Base-by-base conservation (phyloP, 2,797 vertebrate species). In the Dipus sagitta region DNA sequence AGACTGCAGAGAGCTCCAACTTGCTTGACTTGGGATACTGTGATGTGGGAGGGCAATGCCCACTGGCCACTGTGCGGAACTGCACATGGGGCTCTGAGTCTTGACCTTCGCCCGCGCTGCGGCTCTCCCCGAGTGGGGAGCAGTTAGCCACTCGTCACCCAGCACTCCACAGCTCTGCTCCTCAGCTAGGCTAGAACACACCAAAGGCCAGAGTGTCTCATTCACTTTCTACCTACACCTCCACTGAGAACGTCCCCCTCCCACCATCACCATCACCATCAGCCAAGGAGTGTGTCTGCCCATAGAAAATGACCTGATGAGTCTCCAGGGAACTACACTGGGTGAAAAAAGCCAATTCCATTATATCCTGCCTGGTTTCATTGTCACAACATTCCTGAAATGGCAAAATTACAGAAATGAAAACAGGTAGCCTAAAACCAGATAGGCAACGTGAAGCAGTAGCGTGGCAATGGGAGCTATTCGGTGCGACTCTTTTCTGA, bases 391-490 rank as follows among this genome's bases (percentile, higher is more conserved):
- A 71, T 30, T 71, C 3, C 15, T 9, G 2, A 88, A 86, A 24
- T 67, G 67, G 32, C 32, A 23, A 80, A 28, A 24, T 60, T 34
- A 72, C 2, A 91, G 79, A 82, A 70, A 85, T n/a, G 68, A 54
- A 91, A 21, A 47, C 24, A 70, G 32, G 42, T 4, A 47, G 11
- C 47, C 47, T 47, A 47, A 47, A 47, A 47, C 47, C 47, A 47
- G 72, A 24, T 58, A 12, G 75, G 34, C 6, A 9, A 77, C 87
- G 42, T 21, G 54, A n/a, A 30, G 34, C 62, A 86, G 20, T 3
- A 3, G 38, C 24, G 30, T 4, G 6, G 2, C 71, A 42, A 2
- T 0, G 0, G 6, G 21, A 72, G n/a, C 2, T 65, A 47, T 3
- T 1, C 28, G 10, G 30, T 3, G 20, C 21, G 65, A 21, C 32